A percentile compares a stretch with the other conserved stretches of the same genome.
Conservation (phyloP, 2,888 invertebrate species). For the Hirtodrosophila histrioides region DNA sequence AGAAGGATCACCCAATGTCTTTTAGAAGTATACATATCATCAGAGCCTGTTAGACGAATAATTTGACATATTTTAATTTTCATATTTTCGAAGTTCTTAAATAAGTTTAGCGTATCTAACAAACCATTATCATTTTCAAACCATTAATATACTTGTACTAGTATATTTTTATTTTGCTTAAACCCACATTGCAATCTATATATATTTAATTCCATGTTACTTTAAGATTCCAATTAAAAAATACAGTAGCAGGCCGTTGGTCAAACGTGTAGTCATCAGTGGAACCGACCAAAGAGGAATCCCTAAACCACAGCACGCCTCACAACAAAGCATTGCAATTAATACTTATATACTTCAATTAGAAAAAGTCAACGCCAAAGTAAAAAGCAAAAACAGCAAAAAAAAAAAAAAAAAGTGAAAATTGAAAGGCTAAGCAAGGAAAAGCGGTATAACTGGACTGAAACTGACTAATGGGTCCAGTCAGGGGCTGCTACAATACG, state of each 20-base stretch:
- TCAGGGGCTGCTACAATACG: constrained; percentile 36
- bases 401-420: constrained; percentile 65
- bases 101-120: too few relatives aligned
- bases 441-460: constrained; percentile 36
- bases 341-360: constrained; percentile 80
- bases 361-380: constrained; percentile 56
- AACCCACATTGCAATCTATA: too few relatives aligned
- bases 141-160: not conserved
- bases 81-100: too few relatives aligned
- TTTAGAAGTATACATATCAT: too few relatives aligned
- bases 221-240: constrained; percentile 59
- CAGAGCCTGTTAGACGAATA: too few relatives aligned
- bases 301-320: constrained; percentile 61
- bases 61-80: too few relatives aligned
- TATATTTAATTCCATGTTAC: not conserved
- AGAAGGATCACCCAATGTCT: too few relatives aligned
- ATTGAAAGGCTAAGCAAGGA: constrained; percentile 59
- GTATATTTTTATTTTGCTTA: not conserved
- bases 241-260: constrained; percentile 14
- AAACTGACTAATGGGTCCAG: constrained; percentile 69
- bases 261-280: constrained; percentile 19
- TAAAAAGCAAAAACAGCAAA: constrained; percentile 32
- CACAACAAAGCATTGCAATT: constrained; percentile 76
- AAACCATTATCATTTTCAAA: too few relatives aligned
- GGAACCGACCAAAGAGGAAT: constrained; percentile 21